Base-by-base conservation (phyloP, 2,797 vertebrate genomes). In the Melanotaenia maccullochi region DNA sequence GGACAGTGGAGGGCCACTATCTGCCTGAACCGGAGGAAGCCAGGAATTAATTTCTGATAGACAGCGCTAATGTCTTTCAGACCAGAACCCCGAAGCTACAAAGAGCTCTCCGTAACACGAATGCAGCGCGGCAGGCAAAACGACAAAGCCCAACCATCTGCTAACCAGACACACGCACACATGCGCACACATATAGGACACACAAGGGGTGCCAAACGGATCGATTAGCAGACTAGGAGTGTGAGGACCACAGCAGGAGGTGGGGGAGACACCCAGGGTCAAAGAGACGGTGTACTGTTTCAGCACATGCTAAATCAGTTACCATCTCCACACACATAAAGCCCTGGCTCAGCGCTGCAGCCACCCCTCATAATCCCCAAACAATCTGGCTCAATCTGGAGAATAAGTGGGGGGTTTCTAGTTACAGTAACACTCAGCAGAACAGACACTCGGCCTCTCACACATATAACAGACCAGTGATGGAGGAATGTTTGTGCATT, bases 231-330 rank as follows among this genome's bases (percentile, higher is more conserved):
- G 90, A 86, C 86, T 33, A 85, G 91, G 91, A 92, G 92, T 90
- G 89, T 88, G 89, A 91, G 88, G 89, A 86, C 91, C 93, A 73
- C 89, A 91, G 90, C 84, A 33, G 89, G 93, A 80, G 85, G 71
- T 52, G 9, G 65, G 83, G 78, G 84, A 90, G 90, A 93, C 90
- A 87, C 88, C 86, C 78, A 58, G 87, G 94, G 94, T 94, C 94
- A 93, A 90, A 93, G 87, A 92, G 91, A 88, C 13, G 92, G 94
- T 94, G 92, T 95, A 82, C 69, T 73, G 90, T 95, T 95, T 92
- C 94, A 93, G 89, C 92, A 93, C 93, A 95, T 94, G 93, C 92
- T 94, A 94, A 94, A 95, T 94, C 93, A 93, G 93, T 95, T 94
- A 94, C 87, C 89, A 86, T 89, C 87, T 87, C 86, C 80, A 68